Conservation (phyloP, 1,140 invertebrate genomes). For the Marisa cornuarietis region DNA sequence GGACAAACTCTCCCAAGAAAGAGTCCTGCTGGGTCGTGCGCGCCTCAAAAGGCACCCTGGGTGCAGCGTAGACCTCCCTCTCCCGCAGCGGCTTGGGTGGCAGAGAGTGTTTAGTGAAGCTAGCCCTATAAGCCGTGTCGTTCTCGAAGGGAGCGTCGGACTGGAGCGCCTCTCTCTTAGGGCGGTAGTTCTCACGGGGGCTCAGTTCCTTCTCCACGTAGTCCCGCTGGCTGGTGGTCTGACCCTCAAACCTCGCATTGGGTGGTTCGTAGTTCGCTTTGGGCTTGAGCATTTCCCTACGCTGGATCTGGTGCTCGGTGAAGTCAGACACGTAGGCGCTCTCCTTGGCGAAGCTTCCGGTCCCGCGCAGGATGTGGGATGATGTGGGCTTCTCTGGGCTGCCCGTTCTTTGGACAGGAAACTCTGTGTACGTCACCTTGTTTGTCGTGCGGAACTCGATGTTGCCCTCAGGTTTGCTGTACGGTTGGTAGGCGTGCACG, state of each 20-base stretch:
- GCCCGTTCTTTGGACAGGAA: constrained; percentile 2
- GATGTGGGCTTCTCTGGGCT: constrained; percentile 21
- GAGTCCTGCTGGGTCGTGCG: constrained; percentile 32
- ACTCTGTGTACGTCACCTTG: constrained; percentile 14
- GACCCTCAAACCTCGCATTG: constrained; percentile 13
- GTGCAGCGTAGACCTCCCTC: constrained; percentile 22
- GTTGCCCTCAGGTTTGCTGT: constrained; percentile 27
- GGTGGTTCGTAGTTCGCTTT: constrained; percentile 33
- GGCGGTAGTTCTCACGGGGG: constrained; percentile 24
- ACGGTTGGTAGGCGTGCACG: neutral
- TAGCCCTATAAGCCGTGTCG: constrained; percentile 28
- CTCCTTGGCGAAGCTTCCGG: constrained; percentile 17
- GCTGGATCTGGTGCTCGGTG: neutral
- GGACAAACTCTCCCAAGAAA: constrained; percentile 23
- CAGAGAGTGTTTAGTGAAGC: constrained; percentile 25
- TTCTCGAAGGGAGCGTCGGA: constrained; percentile 26
- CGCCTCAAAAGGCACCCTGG: constrained; percentile 24
- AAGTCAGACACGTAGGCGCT: constrained; percentile 18
- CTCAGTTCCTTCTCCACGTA: constrained; percentile 21
- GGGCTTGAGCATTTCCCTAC: constrained; percentile 19
- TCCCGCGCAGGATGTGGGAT: constrained; percentile 23
- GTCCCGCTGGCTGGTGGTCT: constrained; percentile 21
- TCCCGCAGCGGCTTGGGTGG: constrained; percentile 9
- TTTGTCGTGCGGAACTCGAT: constrained; percentile 34
- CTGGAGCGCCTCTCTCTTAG: constrained; percentile 10